Evolutionary conservation across 2,888 invertebrate species (phyloP).

Genomic region (Dasysyrphus albostriatus): DNA sequence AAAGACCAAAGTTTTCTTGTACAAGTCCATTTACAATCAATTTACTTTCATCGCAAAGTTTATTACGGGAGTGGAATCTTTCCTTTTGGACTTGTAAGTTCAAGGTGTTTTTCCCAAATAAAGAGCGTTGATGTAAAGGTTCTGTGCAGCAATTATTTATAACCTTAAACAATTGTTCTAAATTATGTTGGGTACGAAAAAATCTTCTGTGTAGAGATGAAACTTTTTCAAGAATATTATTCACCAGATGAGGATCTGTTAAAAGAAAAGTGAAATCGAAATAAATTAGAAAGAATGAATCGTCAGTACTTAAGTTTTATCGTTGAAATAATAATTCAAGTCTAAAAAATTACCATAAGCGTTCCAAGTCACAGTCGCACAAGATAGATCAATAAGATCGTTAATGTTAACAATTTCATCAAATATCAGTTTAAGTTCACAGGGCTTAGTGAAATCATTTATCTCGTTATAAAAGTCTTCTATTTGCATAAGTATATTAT

Average conservation of each 20-base stretch:
- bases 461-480: constrained; percentile 93
- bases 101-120: constrained; percentile 80
- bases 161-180: constrained; percentile 85
- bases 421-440: constrained; percentile 91
- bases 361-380: constrained; percentile 91
- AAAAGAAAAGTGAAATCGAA: neutral
- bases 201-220: constrained; percentile 79
- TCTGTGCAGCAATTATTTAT: constrained; percentile 89
- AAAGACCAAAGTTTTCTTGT: constrained; percentile 81
- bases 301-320: neutral
- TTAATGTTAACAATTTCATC: constrained; percentile 91
- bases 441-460: constrained; percentile 88
- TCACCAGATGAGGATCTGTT: constrained; percentile 78
- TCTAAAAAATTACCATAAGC: constrained; percentile 87
- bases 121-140: constrained; percentile 91
- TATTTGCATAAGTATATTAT: constrained; percentile 86
- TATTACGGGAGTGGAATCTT: constrained; percentile 79
- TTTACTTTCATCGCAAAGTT: constrained; percentile 80
- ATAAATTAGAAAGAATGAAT: neutral
- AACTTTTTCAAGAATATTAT: constrained; percentile 78
- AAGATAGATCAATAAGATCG: constrained; percentile 87
- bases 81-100: constrained; percentile 81
- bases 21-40: constrained; percentile 80
- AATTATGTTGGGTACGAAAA: constrained; percentile 86
- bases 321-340: neutral